phyloP scores from a whole-genome alignment of 2,797 vertebrate genomes.

The Myiotriccus ornatus region DNA sequence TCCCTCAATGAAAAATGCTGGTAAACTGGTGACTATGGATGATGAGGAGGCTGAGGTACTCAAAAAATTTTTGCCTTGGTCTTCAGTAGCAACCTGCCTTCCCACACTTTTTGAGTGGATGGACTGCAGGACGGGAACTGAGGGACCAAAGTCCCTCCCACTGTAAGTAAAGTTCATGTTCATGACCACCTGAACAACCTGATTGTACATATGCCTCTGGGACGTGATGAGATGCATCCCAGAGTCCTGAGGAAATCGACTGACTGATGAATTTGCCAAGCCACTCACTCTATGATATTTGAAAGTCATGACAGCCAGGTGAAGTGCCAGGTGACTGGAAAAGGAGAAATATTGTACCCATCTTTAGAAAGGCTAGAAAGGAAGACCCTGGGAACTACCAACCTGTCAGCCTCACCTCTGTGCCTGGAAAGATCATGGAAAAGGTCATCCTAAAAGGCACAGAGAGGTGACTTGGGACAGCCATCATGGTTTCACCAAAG shows the following conservation, averaged over 20 bases:
- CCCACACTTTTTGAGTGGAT: neutral
- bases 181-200: neutral
- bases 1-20: neutral
- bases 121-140: neutral
- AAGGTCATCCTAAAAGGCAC: neutral
- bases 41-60: neutral
- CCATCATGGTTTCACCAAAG: neutral
- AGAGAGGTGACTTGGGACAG: neutral
- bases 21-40: neutral
- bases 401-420: neutral
- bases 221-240: neutral
- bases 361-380: neutral
- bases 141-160: neutral
- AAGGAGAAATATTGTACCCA: neutral
- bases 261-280: neutral
- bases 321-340: neutral
- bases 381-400: neutral
- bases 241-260: neutral
- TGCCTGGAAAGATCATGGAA: neutral
- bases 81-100: neutral
- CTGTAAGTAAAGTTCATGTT: neutral
- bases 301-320: neutral
- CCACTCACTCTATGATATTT: neutral
- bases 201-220: neutral
- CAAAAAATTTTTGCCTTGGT: neutral